These are phyloP conservation scores for Noctilio leporinus DNA, from an alignment of 2,113 vertebrate species.

Conservation along the genomic window DNA sequence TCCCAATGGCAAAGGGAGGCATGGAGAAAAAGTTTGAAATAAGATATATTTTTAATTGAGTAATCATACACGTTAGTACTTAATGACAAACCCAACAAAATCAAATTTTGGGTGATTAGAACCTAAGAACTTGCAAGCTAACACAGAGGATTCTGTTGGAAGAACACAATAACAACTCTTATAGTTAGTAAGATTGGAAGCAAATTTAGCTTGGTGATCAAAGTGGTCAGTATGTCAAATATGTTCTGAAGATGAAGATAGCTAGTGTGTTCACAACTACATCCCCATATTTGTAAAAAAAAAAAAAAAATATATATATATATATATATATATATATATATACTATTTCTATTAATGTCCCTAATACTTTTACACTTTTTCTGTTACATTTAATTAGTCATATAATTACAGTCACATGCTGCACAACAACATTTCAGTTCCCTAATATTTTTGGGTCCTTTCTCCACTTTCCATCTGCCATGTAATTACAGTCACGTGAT, in stretches of 20 bases:
- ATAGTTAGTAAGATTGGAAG: background rate
- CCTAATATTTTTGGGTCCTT: background rate
- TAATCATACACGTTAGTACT: background rate
- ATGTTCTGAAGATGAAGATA: background rate
- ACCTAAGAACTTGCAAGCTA: background rate
- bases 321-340: too few species aligned
- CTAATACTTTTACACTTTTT: background rate
- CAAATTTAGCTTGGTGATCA: background rate
- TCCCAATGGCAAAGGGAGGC: background rate
- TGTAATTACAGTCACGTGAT: background rate
- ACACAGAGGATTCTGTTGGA: background rate
- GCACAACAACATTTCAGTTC: background rate
- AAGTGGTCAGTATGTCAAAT: background rate
- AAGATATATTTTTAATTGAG: background rate
- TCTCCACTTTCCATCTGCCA: background rate
- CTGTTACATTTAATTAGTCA: background rate
- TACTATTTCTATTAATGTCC: background rate
- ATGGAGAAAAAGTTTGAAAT: background rate
- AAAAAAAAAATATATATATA: too few species aligned
- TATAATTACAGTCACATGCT: background rate
- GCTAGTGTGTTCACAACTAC: background rate
- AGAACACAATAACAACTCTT: background rate
- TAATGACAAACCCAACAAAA: constrained; percentile 33
- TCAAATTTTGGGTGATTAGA: constrained; percentile 5
- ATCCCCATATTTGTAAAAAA: background rate